These are phyloP conservation scores for Pristionchus pacificus DNA, from an alignment of 1,140 invertebrate genomes.

Conservation along the genomic window DNA sequence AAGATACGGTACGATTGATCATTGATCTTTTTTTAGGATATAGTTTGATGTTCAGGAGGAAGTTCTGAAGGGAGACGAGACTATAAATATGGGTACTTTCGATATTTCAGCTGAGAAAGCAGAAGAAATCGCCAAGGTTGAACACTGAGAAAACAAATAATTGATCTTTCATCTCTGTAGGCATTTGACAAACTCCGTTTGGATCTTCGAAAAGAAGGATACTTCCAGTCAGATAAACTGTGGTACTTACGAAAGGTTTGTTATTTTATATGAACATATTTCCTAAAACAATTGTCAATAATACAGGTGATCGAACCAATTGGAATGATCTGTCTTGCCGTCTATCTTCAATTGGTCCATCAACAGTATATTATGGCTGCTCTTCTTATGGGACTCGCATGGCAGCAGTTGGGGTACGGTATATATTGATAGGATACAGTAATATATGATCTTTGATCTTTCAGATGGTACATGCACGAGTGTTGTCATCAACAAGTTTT, in stretches of 20 bases:
- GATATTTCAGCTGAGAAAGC: slow-evolving; percentile 39
- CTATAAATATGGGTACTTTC: slow-evolving; percentile 52
- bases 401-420: slow-evolving; percentile 49
- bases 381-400: slow-evolving; percentile 53
- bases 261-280: slow-evolving; percentile 1
- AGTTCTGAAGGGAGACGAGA: slow-evolving; percentile 41
- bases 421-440: too few species aligned
- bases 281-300: not conserved
- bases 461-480: slow-evolving; percentile 52
- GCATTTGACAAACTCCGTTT: slow-evolving; percentile 43
- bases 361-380: slow-evolving; percentile 46
- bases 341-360: slow-evolving; percentile 43
- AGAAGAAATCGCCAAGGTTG: slow-evolving; percentile 43
- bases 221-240: slow-evolving; percentile 40
- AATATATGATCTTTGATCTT: too few species aligned
- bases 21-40: not conserved
- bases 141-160: not conserved
- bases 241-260: slow-evolving; percentile 49
- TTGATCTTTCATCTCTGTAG: not conserved
- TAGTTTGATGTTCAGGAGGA: slow-evolving; percentile 24
- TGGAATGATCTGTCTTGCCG: slow-evolving; percentile 41
- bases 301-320: slow-evolving; percentile 21
- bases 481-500: slow-evolving; percentile 54
- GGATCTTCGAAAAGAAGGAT: slow-evolving; percentile 41
- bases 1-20: slow-evolving; percentile 24